phyloP scores from a whole-genome alignment of 2,888 invertebrate genomes.

The Caenorhabditis japonica region DNA sequence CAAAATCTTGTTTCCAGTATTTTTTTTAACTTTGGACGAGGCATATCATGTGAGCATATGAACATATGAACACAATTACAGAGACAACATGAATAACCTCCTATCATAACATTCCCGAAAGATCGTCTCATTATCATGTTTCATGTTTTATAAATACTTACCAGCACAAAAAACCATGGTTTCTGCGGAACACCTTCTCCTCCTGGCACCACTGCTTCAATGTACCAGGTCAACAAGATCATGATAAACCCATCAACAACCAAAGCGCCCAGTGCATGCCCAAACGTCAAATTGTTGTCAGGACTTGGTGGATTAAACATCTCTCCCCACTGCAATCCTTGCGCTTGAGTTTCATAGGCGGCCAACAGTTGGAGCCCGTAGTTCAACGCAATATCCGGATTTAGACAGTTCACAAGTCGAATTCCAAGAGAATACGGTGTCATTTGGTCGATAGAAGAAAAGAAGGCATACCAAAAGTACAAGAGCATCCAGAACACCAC shows the following conservation, averaged over 20 bases:
- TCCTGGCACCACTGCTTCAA: constrained; percentile 87
- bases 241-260: constrained; percentile 80
- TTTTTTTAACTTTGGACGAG: too few relatives aligned
- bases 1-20: too few relatives aligned
- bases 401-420: constrained; percentile 67
- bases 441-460: constrained; percentile 59
- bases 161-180: constrained; percentile 84
- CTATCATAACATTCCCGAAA: too few relatives aligned
- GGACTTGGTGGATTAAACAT: constrained; percentile 60
- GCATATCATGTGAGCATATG: too few relatives aligned
- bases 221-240: constrained; percentile 85
- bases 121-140: too few relatives aligned
- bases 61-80: too few relatives aligned
- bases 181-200: constrained; percentile 86
- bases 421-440: constrained; percentile 54
- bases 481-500: constrained; percentile 72
- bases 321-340: constrained; percentile 66
- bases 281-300: constrained; percentile 67
- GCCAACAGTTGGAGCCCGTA: constrained; percentile 66
- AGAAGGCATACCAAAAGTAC: constrained; percentile 72
- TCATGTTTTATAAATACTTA: too few relatives aligned
- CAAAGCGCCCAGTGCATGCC: constrained; percentile 63
- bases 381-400: constrained; percentile 68
- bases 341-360: constrained; percentile 69
- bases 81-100: too few relatives aligned